A percentile compares a stretch with the other conserved stretches of the same genome.
These are phyloP conservation scores for Myotis daubentonii DNA, from an alignment of 2,797 vertebrate species.

Conservation along the genomic window DNA sequence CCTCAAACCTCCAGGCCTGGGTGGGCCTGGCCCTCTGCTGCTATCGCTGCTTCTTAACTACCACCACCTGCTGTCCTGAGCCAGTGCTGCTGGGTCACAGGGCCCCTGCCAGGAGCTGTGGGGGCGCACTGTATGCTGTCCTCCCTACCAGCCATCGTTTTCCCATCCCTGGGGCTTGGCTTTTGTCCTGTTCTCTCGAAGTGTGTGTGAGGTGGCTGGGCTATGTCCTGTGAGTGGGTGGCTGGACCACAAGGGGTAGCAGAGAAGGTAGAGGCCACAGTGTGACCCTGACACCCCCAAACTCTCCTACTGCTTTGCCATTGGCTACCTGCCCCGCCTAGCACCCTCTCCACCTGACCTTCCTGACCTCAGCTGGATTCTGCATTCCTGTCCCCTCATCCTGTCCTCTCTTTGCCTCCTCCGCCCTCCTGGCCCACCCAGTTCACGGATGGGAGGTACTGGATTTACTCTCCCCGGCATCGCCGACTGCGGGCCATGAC, in stretches of 20 bases:
- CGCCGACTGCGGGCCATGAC: slow-evolving; percentile 86
- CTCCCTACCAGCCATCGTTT: not conserved
- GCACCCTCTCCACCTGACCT: not conserved
- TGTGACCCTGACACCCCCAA: not conserved
- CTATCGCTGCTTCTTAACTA: not conserved
- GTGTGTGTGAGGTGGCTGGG: not conserved
- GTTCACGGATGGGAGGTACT: slow-evolving; percentile 95
- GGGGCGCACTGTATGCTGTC: rapidly evolving
- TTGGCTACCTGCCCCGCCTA: not conserved
- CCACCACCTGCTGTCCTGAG: not conserved
- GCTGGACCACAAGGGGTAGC: not conserved
- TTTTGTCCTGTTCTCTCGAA: not conserved
- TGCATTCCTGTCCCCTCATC: slow-evolving; percentile 68
- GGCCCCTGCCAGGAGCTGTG: not conserved
- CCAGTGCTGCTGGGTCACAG: rapidly evolving
- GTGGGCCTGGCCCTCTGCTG: not conserved
- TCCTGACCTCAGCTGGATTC: not conserved
- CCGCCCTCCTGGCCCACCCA: slow-evolving; percentile 80
- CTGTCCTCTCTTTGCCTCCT: slow-evolving; percentile 82
- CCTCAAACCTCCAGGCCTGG: not conserved
- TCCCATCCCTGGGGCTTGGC: not conserved
- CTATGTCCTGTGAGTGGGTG: not conserved
- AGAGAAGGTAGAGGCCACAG: not conserved
- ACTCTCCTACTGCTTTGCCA: not conserved
- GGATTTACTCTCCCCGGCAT: slow-evolving; percentile 93